Conservation (phyloP, 1,140 invertebrate genomes). For the Calliphora vicina region DNA sequence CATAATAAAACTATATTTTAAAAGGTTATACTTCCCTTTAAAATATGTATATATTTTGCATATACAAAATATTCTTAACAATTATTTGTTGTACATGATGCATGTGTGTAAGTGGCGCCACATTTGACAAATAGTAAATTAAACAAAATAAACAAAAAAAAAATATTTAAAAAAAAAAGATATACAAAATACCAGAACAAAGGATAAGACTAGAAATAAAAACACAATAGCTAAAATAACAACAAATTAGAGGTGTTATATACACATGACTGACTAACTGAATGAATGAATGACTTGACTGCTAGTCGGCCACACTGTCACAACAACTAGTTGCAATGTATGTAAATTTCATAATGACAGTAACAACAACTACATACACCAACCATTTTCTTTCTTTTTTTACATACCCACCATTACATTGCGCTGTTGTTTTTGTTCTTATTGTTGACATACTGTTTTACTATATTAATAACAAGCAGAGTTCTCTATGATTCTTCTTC, state of each 20-base stretch:
- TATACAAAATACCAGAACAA: neutral
- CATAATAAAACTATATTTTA: too few species aligned
- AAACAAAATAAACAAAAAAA: neutral
- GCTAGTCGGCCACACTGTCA: neutral
- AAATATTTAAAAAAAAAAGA: neutral
- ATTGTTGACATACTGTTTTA: too few species aligned
- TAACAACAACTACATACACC: too few species aligned
- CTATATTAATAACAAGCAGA: too few species aligned
- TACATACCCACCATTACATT: too few species aligned
- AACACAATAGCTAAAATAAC: neutral
- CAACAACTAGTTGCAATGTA: neutral
- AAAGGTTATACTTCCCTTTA: neutral
- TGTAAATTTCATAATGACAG: neutral
- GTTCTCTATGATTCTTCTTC: too few species aligned
- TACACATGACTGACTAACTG: neutral
- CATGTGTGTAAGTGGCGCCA: neutral
- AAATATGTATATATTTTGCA: too few species aligned
- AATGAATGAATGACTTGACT: neutral
- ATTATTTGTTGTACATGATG: neutral
- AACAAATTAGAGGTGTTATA: neutral
- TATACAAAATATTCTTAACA: too few species aligned
- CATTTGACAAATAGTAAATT: neutral
- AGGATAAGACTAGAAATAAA: neutral
- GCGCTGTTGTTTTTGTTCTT: too few species aligned
- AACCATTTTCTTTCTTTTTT: too few species aligned